Percentiles rank a stretch among this genome's conserved stretches.
phyloP scores from a whole-genome alignment of 2,888 invertebrate genomes.

The Pachycephus smyrnensis region DNA sequence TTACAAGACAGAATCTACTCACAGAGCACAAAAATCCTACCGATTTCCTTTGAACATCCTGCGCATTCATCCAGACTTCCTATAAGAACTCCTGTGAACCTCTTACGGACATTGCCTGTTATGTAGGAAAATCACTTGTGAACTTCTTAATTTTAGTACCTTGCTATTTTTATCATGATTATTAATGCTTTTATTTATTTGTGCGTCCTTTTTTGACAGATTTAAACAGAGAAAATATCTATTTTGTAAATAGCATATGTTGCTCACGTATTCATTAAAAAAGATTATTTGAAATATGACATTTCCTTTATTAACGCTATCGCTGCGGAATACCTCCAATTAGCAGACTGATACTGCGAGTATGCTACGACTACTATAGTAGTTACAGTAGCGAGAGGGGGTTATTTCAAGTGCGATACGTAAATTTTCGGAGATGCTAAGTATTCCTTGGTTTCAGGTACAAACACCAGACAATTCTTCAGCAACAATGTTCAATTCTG shows the following conservation, averaged over 20 bases:
- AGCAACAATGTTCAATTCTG: constrained; percentile 60
- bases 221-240: not conserved
- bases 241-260: not conserved
- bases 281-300: no score
- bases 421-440: not conserved
- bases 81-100: not conserved
- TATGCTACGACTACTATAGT: no score
- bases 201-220: not conserved
- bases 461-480: constrained; percentile 32
- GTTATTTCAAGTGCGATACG: no score
- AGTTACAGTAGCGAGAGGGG: no score
- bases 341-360: no score
- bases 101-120: not conserved
- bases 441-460: constrained; percentile 33
- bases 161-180: not conserved
- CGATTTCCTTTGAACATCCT: not conserved
- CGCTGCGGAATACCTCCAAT: no score
- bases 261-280: no score
- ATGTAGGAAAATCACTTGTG: not conserved
- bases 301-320: no score
- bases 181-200: not conserved
- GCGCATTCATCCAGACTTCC: not conserved
- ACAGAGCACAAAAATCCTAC: not conserved
- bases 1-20: not conserved
- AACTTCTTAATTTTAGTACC: not conserved